Percentiles rank a stretch among this genome's conserved stretches.
Evolutionary conservation across 2,113 vertebrate genomes (phyloP).

Genomic region (Rissa tridactyla): DNA sequence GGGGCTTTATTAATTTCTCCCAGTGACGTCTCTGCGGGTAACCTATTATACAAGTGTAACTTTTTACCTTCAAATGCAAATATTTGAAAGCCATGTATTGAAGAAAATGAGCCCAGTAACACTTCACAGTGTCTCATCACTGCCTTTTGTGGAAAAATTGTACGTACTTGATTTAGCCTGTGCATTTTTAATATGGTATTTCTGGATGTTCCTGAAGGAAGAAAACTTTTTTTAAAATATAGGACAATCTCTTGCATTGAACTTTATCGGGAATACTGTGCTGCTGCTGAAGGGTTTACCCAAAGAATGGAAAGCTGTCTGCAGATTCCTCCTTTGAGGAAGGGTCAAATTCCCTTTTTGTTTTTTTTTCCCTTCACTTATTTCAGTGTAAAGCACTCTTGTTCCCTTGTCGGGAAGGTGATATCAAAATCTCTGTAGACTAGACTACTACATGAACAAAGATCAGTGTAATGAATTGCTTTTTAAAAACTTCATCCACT

Average conservation of each 20-base stretch:
- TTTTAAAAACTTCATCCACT: background rate
- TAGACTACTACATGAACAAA: background rate
- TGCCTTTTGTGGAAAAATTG: background rate
- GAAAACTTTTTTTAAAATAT: background rate
- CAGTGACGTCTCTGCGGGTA: background rate
- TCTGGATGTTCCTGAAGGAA: background rate
- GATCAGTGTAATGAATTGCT: background rate
- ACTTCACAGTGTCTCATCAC: background rate
- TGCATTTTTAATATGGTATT: background rate
- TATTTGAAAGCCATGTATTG: background rate
- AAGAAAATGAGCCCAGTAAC: background rate
- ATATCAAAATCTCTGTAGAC: background rate
- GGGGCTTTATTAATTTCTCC: background rate
- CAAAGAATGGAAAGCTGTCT: background rate
- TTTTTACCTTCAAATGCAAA: background rate
- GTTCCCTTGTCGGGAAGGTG: background rate
- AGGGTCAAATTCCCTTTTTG: background rate
- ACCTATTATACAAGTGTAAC: background rate
- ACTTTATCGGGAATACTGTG: background rate
- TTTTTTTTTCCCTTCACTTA: background rate
- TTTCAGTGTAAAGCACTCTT: background rate
- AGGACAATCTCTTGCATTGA: background rate
- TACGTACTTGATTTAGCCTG: background rate
- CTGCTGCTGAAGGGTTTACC: background rate
- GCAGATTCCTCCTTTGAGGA: background rate